Conservation (phyloP, 1,140 invertebrate genomes). For the Drosophila lowei region DNA sequence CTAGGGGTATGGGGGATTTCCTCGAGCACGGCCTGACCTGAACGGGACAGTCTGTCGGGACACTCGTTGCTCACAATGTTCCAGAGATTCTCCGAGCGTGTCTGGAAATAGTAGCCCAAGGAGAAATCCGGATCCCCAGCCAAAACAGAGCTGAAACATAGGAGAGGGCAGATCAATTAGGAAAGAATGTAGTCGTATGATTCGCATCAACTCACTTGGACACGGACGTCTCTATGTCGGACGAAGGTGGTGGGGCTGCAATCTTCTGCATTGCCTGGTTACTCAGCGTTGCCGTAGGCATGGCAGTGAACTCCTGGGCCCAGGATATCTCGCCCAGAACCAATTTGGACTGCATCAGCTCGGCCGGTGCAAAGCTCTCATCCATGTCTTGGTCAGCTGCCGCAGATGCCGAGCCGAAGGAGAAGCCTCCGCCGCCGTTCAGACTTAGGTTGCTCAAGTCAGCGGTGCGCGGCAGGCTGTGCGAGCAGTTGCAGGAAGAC, state of each 20-base stretch:
- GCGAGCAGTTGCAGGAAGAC: constrained; percentile 51
- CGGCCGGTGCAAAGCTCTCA: constrained; percentile 71
- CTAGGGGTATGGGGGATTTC: neutral
- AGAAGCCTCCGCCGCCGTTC: constrained; percentile 65
- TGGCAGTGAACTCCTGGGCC: constrained; percentile 74
- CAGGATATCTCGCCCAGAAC: constrained; percentile 74
- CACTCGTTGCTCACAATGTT: constrained; percentile 52
- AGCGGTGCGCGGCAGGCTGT: constrained; percentile 70
- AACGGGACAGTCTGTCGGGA: constrained; percentile 23
- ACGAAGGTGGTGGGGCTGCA: constrained; percentile 16
- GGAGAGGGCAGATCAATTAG: neutral
- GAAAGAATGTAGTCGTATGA: neutral
- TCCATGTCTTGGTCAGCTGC: constrained; percentile 33
- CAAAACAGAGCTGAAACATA: constrained; percentile 56
- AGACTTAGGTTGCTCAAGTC: constrained; percentile 63
- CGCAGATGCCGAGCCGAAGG: constrained; percentile 49
- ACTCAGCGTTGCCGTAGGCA: constrained; percentile 67
- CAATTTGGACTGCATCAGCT: constrained; percentile 76
- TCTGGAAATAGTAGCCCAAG: constrained; percentile 72
- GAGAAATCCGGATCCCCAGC: constrained; percentile 73
- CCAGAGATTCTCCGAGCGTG: constrained; percentile 70
- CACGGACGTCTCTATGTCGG: constrained; percentile 61
- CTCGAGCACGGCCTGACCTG: constrained; percentile 27
- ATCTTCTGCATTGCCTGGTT: constrained; percentile 66
- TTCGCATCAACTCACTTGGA: constrained; percentile 58